These are phyloP conservation scores for Isotomurus palustris DNA, from an alignment of 2,888 invertebrate genomes.

Conservation along the genomic window DNA sequence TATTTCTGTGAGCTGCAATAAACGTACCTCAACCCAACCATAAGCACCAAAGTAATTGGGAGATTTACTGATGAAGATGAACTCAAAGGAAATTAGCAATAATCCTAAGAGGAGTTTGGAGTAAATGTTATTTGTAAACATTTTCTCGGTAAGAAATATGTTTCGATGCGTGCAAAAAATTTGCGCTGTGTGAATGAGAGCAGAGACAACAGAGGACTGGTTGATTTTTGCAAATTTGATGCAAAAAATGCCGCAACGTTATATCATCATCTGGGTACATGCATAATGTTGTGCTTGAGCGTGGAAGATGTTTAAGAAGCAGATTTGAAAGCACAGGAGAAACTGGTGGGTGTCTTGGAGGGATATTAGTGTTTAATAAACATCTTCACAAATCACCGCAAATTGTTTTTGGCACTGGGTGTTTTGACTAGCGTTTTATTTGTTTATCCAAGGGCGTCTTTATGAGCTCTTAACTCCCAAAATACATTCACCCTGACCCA, in stretches of 20 bases:
- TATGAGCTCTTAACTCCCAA: background rate
- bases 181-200: too few relatives aligned
- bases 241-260: too few relatives aligned
- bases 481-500: background rate
- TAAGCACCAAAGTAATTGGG: background rate
- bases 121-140: background rate
- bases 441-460: conserved; percentile 5
- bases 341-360: too few relatives aligned
- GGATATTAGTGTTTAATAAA: too few relatives aligned
- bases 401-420: conserved; percentile 5
- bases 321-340: too few relatives aligned
- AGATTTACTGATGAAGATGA: background rate
- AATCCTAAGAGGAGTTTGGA: background rate
- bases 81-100: background rate
- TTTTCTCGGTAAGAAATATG: too few relatives aligned
- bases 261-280: too few relatives aligned
- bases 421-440: background rate
- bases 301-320: too few relatives aligned
- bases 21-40: conserved; percentile 13
- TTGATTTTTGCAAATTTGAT: background rate
- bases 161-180: too few relatives aligned
- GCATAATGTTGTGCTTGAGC: too few relatives aligned
- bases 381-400: background rate
- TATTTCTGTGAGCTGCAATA: too few relatives aligned
- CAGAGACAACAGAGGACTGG: background rate